Conservation (phyloP, 2,113 vertebrate genomes). For the Monopterus albus region DNA sequence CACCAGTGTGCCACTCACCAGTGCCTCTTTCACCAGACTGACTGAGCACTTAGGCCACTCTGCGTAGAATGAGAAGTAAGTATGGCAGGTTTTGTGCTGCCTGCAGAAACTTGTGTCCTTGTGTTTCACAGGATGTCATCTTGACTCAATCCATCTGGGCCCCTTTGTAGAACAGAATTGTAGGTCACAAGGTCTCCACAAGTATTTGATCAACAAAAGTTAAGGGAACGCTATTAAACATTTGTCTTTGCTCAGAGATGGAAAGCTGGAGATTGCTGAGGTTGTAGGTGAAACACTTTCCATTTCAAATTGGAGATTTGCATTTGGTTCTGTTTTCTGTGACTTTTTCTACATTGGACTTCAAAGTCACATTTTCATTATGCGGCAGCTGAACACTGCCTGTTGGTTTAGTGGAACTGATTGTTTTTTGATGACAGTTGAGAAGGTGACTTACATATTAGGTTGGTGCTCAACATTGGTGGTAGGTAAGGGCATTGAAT, state of each 20-base stretch:
- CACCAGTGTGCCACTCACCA: conserved; percentile 31
- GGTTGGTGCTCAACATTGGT: conserved; percentile 47
- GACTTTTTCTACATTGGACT: conserved; percentile 40
- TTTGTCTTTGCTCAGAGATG: conserved; percentile 21
- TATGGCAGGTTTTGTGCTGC: conserved; percentile 2
- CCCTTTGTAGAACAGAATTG: neutral
- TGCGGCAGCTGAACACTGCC: conserved; percentile 39
- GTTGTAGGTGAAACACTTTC: conserved; percentile 45
- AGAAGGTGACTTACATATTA: conserved; percentile 71
- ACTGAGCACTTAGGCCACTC: conserved; percentile 35
- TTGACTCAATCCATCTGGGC: conserved; percentile 2
- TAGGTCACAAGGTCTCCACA: conserved; percentile 11
- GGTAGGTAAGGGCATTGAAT: conserved; percentile 39
- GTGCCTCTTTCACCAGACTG: conserved; percentile 38
- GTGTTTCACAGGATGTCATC: conserved; percentile 21
- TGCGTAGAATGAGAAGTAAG: neutral
- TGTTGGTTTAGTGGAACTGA: conserved; percentile 63
- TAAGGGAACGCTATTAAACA: conserved; percentile 28
- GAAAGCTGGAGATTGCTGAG: conserved; percentile 6
- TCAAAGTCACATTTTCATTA: conserved; percentile 70
- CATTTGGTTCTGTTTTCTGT: conserved; percentile 64
- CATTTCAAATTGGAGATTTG: conserved; percentile 65
- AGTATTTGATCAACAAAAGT: conserved; percentile 19
- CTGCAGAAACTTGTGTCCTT: conserved; percentile 33
- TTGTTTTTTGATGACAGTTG: conserved; percentile 70